Evolutionary conservation across 2,113 vertebrate genomes (phyloP).

Genomic region (Sinocyclocheilus rhinocerous): DNA sequence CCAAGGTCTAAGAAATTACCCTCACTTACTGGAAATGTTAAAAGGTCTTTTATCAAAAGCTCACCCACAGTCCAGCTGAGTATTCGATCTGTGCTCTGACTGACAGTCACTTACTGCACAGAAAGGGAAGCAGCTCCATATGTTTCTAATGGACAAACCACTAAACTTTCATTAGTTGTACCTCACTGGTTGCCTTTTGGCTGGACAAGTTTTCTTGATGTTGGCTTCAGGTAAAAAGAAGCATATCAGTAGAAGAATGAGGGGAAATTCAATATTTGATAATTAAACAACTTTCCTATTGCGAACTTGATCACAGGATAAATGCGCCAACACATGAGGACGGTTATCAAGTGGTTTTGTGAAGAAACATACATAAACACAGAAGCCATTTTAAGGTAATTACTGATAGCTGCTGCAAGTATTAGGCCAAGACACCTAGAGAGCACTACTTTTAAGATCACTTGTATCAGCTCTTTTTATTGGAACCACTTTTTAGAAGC

Average conservation of each 20-base stretch:
- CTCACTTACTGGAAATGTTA: neutral
- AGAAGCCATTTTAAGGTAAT: slow-evolving; percentile 16
- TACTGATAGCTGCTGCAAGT: neutral
- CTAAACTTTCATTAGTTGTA: slow-evolving; percentile 12
- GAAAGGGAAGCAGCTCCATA: neutral
- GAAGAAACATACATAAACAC: slow-evolving; percentile 16
- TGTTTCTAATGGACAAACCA: slow-evolving; percentile 31
- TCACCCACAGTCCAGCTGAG: neutral
- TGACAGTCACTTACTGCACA: neutral
- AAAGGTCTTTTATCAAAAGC: neutral
- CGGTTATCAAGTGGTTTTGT: neutral
- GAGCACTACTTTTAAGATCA: slow-evolving; percentile 9
- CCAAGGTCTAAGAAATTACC: neutral
- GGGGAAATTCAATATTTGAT: neutral
- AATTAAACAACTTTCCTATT: neutral
- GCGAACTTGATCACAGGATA: slow-evolving; percentile 7
- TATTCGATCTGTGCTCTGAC: slow-evolving; percentile 1
- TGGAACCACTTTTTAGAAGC: neutral
- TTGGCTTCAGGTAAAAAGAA: slow-evolving; percentile 14
- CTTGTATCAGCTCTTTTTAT: slow-evolving; percentile 23
- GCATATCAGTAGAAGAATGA: slow-evolving; percentile 17
- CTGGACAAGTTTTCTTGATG: slow-evolving; percentile 9
- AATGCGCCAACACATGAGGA: neutral
- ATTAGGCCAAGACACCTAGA: slow-evolving; percentile 11
- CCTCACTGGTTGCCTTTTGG: slow-evolving; percentile 6